These are phyloP conservation scores for Euclidia mi DNA, from an alignment of 2,888 invertebrate species.

Conservation along the genomic window DNA sequence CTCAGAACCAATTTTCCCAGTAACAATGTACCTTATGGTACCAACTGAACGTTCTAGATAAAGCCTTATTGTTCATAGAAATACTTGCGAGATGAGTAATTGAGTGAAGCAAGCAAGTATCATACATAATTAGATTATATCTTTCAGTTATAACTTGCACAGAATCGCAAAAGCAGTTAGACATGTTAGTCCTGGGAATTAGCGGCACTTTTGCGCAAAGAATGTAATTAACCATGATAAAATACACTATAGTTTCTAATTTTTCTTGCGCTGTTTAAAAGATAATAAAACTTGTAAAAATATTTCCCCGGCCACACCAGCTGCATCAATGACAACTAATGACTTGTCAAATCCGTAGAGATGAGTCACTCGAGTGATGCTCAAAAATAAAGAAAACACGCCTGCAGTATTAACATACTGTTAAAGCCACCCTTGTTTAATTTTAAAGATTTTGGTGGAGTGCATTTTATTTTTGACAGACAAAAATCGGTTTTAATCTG, in stretches of 20 bases:
- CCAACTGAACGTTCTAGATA: slow-evolving; percentile 39
- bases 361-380: slow-evolving; percentile 31
- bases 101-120: slow-evolving; percentile 24
- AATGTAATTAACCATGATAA: slow-evolving; percentile 1
- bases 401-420: slow-evolving; percentile 23
- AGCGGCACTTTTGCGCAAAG: slow-evolving; percentile 4
- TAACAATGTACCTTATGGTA: not conserved
- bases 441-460: slow-evolving; percentile 10
- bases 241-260: not conserved
- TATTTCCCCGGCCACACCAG: slow-evolving; percentile 11
- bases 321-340: slow-evolving; percentile 36
- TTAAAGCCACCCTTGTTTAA: slow-evolving; percentile 17
- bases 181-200: slow-evolving; percentile 22
- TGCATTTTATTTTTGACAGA: not conserved
- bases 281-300: slow-evolving; percentile 5
- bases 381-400: slow-evolving; percentile 30
- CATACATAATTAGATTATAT: slow-evolving; percentile 27
- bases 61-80: slow-evolving; percentile 48
- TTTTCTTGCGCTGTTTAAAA: not conserved
- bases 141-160: slow-evolving; percentile 15
- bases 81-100: slow-evolving; percentile 49
- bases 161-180: slow-evolving; percentile 9
- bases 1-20: not conserved
- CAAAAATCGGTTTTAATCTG: slow-evolving; percentile 14
- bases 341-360: slow-evolving; percentile 37